Conservation (phyloP, 2,797 vertebrate genomes). For the Platalea minor region DNA sequence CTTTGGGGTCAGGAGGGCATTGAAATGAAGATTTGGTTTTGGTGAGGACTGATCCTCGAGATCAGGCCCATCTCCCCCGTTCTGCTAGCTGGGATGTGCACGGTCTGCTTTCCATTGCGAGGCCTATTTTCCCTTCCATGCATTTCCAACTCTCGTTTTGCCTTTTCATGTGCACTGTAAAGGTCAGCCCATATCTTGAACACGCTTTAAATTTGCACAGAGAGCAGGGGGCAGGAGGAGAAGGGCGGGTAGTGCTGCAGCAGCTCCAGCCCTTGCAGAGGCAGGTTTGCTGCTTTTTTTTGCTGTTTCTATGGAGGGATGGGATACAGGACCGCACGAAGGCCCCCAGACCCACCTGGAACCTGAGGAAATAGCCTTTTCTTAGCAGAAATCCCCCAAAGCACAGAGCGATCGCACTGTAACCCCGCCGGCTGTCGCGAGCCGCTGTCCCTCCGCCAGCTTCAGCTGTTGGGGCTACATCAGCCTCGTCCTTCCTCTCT, state of each 20-base stretch:
- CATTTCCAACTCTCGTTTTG: not conserved
- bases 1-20: not conserved
- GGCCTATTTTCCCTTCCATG: not conserved
- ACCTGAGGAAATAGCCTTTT: not conserved
- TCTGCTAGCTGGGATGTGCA: not conserved
- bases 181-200: constrained; percentile 48
- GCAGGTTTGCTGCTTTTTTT: not conserved
- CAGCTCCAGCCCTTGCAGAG: not conserved
- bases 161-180: constrained; percentile 9
- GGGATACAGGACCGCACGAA: not conserved
- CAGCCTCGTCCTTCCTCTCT: not conserved
- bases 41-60: not conserved
- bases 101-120: not conserved
- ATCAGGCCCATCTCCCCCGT: not conserved
- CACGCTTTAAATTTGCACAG: constrained; percentile 6
- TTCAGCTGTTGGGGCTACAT: not conserved
- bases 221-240: constrained; percentile 2
- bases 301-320: not conserved
- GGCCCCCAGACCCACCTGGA: not conserved
- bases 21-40: not conserved
- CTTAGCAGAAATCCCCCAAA: not conserved
- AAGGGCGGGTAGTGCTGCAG: not conserved
- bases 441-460: fast-evolving
- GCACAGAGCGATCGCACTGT: fast-evolving
- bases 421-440: fast-evolving